Percentiles rank a stretch among this genome's conserved stretches.
phyloP scores from a whole-genome alignment of 2,113 vertebrate species.

The Dendrocopos noguchii region DNA sequence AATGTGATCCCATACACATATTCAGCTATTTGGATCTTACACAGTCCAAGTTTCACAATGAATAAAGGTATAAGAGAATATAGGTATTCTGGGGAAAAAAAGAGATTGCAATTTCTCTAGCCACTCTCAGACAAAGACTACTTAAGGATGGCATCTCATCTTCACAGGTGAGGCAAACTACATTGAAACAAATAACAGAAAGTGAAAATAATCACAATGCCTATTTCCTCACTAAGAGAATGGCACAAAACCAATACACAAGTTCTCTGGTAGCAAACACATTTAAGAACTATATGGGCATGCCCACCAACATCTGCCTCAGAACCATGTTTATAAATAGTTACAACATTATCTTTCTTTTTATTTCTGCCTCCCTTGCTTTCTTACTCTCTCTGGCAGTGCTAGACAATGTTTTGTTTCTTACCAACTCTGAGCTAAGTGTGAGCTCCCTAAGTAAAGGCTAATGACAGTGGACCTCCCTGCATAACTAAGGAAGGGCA shows the following conservation, averaged over 20 bases:
- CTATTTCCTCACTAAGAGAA: not conserved
- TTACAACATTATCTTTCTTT: not conserved
- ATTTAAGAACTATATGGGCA: not conserved
- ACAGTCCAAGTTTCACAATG: not conserved
- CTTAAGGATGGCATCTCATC: not conserved
- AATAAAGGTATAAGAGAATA: not conserved
- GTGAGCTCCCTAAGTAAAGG: not conserved
- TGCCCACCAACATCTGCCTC: not conserved
- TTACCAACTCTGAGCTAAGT: not conserved
- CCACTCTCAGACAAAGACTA: not conserved
- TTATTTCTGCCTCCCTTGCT: not conserved
- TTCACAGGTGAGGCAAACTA: not conserved
- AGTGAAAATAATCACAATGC: not conserved
- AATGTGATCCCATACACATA: not conserved
- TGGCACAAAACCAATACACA: not conserved
- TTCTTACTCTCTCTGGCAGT: not conserved
- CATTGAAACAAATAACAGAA: not conserved
- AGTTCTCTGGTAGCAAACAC: not conserved
- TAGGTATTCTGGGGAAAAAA: not conserved
- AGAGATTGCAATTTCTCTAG: not conserved
- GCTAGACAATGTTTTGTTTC: not conserved
- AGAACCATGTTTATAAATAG: not conserved
- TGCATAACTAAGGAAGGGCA: not conserved
- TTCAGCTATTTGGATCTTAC: not conserved
- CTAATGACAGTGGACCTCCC: not conserved